phyloP scores from a whole-genome alignment of 2,113 vertebrate genomes.

The Centrocercus urophasianus region DNA sequence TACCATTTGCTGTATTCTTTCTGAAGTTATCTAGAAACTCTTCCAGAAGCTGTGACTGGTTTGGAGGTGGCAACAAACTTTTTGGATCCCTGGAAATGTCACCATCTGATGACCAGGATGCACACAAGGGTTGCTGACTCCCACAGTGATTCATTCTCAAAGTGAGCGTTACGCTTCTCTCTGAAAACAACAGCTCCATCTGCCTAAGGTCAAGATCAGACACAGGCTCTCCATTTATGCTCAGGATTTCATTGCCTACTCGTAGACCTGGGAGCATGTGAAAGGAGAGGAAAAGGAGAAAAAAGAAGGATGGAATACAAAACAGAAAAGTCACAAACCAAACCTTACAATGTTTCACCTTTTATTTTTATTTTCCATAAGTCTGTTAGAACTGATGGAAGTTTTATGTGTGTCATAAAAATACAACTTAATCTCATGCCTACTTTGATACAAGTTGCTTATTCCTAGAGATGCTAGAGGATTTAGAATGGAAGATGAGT shows the following conservation, averaged over 20 bases:
- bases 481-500: neutral
- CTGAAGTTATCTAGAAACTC: constrained; percentile 84
- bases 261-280: constrained; percentile 80
- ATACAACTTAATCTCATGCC: neutral
- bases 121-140: constrained; percentile 46
- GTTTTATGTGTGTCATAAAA: neutral
- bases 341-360: neutral
- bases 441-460: neutral
- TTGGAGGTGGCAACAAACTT: constrained; percentile 64
- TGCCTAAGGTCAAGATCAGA: constrained; percentile 85
- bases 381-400: neutral
- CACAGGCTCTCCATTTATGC: constrained; percentile 87
- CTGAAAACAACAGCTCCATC: constrained; percentile 90
- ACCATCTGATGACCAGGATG: constrained; percentile 67
- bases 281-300: neutral
- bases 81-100: constrained; percentile 63
- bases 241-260: constrained; percentile 89
- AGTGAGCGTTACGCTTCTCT: constrained; percentile 84
- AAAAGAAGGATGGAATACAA: neutral
- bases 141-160: constrained; percentile 71
- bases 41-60: constrained; percentile 80
- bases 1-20: constrained; percentile 88
- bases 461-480: neutral
- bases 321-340: neutral
- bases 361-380: neutral